Evolutionary conservation across 2,113 vertebrate species (phyloP).

Genomic region (Cebus imitator): DNA sequence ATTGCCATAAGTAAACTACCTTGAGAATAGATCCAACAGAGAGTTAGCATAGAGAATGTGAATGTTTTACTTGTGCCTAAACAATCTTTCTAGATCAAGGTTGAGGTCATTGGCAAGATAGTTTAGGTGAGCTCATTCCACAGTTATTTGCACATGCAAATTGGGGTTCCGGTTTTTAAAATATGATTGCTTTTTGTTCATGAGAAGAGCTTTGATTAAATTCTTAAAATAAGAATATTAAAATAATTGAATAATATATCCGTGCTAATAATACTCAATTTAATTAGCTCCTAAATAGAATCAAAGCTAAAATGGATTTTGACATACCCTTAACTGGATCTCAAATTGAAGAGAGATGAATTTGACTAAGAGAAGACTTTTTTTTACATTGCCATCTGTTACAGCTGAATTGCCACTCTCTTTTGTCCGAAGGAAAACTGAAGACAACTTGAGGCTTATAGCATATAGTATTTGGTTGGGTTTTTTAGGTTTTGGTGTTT

Average conservation of each 20-base stretch:
- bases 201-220: constrained; percentile 24
- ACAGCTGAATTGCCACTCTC: constrained; percentile 63
- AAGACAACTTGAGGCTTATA: constrained; percentile 41
- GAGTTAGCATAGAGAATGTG: constrained; percentile 62
- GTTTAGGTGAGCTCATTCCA: constrained; percentile 76
- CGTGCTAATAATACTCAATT: background rate
- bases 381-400: constrained; percentile 66
- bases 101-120: constrained; percentile 81
- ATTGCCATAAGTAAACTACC: constrained; percentile 52
- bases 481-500: background rate
- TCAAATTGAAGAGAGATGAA: constrained; percentile 51
- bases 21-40: constrained; percentile 60
- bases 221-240: constrained; percentile 41
- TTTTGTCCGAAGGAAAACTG: constrained; percentile 66
- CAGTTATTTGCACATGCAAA: constrained; percentile 69
- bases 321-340: constrained; percentile 34
- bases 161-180: constrained; percentile 53
- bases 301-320: constrained; percentile 64
- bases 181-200: background rate
- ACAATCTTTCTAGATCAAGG: constrained; percentile 80
- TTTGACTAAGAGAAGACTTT: constrained; percentile 55
- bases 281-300: constrained; percentile 59
- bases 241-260: background rate
- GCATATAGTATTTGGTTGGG: background rate
- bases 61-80: constrained; percentile 80